Evolutionary conservation across 2,113 vertebrate species (phyloP).

Genomic region (Dromaius novaehollandiae): DNA sequence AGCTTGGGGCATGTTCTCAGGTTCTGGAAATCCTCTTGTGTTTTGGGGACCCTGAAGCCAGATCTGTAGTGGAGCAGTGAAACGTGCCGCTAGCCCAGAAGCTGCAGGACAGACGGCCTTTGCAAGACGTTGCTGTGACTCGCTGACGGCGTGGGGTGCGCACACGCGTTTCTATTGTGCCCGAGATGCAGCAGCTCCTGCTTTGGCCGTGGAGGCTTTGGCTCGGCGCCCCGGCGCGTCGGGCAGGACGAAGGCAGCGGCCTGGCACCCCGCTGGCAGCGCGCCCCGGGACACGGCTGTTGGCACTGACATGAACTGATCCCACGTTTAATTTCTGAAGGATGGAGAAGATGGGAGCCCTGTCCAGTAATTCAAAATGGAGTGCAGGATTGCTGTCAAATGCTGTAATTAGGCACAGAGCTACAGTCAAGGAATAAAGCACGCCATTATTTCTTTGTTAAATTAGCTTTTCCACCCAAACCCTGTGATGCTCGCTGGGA

Average conservation of each 20-base stretch:
- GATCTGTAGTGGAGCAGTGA: fast-evolving
- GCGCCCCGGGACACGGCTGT: not conserved
- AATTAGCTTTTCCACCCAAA: conserved; percentile 28
- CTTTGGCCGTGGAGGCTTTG: not conserved
- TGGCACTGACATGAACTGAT: not conserved
- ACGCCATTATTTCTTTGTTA: conserved; percentile 8
- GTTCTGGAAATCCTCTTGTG: not conserved
- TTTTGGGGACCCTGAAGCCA: not conserved
- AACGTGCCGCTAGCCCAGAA: not conserved
- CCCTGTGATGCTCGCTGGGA: not conserved
- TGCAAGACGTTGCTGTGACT: fast-evolving
- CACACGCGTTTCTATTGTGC: fast-evolving
- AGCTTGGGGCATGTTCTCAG: not conserved
- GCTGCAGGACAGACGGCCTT: not conserved
- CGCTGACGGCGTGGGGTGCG: fast-evolving
- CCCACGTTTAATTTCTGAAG: not conserved
- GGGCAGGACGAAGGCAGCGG: not conserved
- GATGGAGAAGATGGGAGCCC: not conserved
- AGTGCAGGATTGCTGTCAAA: not conserved
- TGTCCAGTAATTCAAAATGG: not conserved
- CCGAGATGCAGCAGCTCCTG: not conserved
- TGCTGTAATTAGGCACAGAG: not conserved
- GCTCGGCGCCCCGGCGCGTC: fast-evolving
- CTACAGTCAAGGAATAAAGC: not conserved
- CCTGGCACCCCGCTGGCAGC: not conserved